Base-by-base conservation (phyloP, 2,113 vertebrate genomes). In the Scytalopus superciliaris region DNA sequence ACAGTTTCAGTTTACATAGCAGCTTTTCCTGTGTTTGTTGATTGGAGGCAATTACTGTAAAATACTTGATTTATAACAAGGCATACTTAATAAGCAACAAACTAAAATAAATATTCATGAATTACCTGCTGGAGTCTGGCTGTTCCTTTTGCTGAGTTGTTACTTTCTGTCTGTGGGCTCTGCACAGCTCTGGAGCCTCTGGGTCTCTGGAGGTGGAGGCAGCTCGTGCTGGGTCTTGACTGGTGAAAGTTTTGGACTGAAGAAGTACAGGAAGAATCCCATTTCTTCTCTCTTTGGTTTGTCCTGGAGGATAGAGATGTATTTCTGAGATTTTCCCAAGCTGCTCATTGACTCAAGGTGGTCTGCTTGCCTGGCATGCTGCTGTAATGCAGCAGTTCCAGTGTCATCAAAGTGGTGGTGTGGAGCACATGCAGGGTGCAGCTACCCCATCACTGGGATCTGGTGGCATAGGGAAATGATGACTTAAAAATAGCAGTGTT, bases 11-110 rank as follows among this genome's bases (percentile, higher is more conserved):
- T 67, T 70, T 74, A 25, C 9, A 3, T 28, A 82, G 62, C 22
- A 6, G 73, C 80, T 91, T 55, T 69, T 80, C 44, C 6, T 0
- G 30, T 93, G 93, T 96, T 96, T 79, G 87, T 87, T 95, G 95
- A 94, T 95, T 93, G 87, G 84, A 94, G 49, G 78, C 85, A 96
- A 93, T 96, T 97, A 95, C 74, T 83, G 44, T 87, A 79, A 87
- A 94, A 91, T 96, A 91, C 95, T 96, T 97, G 95, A 95, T 96
- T 96, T 94, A 91, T 94, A 93, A 94, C 4, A 50, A 93, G 92
- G 74, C 70, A 73, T 93, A 91, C 93, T 97, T 96, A 87, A 90
- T 90, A 96, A 94, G 70, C 84, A 73, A 28, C 66, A 80, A 87
- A 83, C 49, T 56, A 56, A 96, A 95, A 97, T 96, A 96, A 95